These are phyloP conservation scores for Cartodere bifasciata DNA, from an alignment of 2,888 invertebrate species.

Conservation along the genomic window DNA sequence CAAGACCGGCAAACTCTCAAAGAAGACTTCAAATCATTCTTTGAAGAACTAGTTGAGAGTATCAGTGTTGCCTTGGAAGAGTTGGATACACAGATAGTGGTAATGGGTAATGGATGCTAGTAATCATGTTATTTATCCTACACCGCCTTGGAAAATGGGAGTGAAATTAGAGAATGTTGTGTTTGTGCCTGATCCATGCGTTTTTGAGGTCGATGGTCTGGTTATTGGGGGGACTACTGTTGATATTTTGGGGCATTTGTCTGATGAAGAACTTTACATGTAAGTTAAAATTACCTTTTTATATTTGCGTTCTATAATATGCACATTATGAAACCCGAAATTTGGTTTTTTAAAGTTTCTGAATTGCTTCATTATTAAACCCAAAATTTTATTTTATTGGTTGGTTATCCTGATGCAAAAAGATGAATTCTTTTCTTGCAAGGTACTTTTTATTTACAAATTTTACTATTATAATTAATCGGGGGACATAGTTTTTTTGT, in stretches of 20 bases:
- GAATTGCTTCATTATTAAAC: no score
- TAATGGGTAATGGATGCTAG: conserved; percentile 62
- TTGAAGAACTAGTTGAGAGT: conserved; percentile 55
- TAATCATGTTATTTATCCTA: conserved; percentile 71
- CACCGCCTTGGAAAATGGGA: conserved; percentile 55
- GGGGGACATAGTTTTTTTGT: no score
- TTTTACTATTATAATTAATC: no score
- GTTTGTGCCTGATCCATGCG: conserved; percentile 69
- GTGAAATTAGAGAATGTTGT: conserved; percentile 48
- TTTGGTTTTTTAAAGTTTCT: no score
- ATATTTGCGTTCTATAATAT: no score
- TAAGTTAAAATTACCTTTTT: no score
- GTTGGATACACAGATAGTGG: conserved; percentile 17
- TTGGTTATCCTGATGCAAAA: no score
- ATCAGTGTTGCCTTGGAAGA: conserved; percentile 48
- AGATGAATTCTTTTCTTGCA: no score
- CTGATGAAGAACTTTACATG: conserved; percentile 56
- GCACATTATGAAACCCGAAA: no score
- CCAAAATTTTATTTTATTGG: no score
- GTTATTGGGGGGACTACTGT: conserved; percentile 68
- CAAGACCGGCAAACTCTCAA: conserved; percentile 44
- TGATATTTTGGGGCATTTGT: conserved; percentile 72
- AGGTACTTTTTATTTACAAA: no score
- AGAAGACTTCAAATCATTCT: conserved; percentile 60
- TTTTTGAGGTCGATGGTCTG: conserved; percentile 63